Evolutionary conservation across 2,888 invertebrate species (phyloP), one percentile per base, ranked within the genome.

Genomic region (Cantharis flavilabris): DNA sequence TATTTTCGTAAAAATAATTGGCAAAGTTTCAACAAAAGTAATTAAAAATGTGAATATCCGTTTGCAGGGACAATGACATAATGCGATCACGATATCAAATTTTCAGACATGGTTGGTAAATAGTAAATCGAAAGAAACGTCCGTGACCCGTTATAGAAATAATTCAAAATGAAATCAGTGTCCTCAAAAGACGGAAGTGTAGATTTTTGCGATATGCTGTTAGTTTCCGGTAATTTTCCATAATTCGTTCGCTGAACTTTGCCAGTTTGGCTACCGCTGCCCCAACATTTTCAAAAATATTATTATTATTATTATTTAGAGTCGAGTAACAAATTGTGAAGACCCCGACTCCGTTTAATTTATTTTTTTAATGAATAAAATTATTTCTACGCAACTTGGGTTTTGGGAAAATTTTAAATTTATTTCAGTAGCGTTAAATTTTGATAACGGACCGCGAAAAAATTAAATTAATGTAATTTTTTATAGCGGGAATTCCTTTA

Each of bases 121-220:
- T 49, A 49, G n/a, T 64, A 64, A 26, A 65, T 14, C 30, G 20
- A 70, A 74, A 69, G 73, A 70, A 73, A 62, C 62, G 77, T 69
- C 77, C 77, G 28, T 77, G 77, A 77, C 70, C 74, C 64, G 72
- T 49, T 72, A 70, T 62, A 62, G 33, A 69, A 69, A 72, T 69
- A 62, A 69, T 72, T 76, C 69, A n/a, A 49, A 71, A 76, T 76
- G 62, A 64, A 69, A 18, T 20, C 23, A 72, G 76, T 73, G 76
- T 74, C 78, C 78, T 79, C 70, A 76, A 71, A 73, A 80, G 74
- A 76, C 76, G 80, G 80, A 80, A 79, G 78, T 76, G 72, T 76
- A 72, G 73, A 79, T 78, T 76, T 73, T 76, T 70, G 65, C 75
- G 76, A 76, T 76, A 76, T 67, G 76, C 49, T 71, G 26, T 20